A percentile compares a stretch with the other conserved stretches of the same genome.
phyloP scores from a whole-genome alignment of 1,140 invertebrate genomes.

The Zaprionus davidi region DNA sequence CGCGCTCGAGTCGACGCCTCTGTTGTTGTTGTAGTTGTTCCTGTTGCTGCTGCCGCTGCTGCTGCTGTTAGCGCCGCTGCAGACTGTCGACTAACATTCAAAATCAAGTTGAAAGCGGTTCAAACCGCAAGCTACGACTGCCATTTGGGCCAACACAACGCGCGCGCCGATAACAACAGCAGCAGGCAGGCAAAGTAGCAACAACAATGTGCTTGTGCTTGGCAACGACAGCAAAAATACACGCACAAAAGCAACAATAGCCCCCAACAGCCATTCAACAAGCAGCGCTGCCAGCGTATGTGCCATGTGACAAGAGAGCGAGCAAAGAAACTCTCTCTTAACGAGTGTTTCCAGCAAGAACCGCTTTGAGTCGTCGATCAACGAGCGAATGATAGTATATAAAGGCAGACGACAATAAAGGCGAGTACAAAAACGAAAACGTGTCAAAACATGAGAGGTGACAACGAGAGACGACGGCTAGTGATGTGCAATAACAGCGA shows the following conservation, averaged over 20 bases:
- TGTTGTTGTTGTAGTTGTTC: not conserved
- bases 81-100: slow-evolving; percentile 44
- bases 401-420: slow-evolving; percentile 39
- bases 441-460: slow-evolving; percentile 66
- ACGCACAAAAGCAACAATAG: slow-evolving; percentile 17
- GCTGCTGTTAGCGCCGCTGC: slow-evolving; percentile 19
- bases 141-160: slow-evolving; percentile 58
- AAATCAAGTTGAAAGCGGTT: slow-evolving; percentile 76
- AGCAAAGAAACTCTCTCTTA: not conserved
- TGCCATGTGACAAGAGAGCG: slow-evolving; percentile 40
- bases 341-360: slow-evolving; percentile 36
- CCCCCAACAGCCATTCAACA: not conserved
- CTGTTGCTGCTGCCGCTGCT: not conserved
- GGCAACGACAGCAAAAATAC: slow-evolving; percentile 31
- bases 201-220: slow-evolving; percentile 21
- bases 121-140: slow-evolving; percentile 54
- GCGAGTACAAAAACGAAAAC: slow-evolving; percentile 54
- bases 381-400: slow-evolving; percentile 40
- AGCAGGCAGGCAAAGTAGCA: slow-evolving; percentile 21
- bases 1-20: slow-evolving; percentile 8
- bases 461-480: not conserved
- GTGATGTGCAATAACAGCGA: slow-evolving; percentile 3
- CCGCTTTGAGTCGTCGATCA: slow-evolving; percentile 28
- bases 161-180: slow-evolving; percentile 25
- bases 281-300: not conserved